Evolutionary conservation across 1,140 invertebrate genomes (phyloP).

Genomic region (Drosophila sulfurigaster): DNA sequence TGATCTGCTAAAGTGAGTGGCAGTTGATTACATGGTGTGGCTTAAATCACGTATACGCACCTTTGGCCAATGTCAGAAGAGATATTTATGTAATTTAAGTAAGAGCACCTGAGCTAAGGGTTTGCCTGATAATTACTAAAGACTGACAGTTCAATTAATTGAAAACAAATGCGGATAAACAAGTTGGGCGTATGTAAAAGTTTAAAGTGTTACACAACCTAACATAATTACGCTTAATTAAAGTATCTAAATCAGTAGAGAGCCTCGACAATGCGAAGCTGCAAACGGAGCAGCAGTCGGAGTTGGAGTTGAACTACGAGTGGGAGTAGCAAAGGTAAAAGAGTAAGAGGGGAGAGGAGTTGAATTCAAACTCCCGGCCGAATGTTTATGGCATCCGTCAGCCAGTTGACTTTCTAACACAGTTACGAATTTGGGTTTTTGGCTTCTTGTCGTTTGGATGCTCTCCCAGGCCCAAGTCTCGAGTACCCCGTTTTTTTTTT

Average conservation of each 20-base stretch:
- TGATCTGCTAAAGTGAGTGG: slow-evolving; percentile 4
- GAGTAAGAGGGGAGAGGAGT: not conserved
- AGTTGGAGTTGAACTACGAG: slow-evolving; percentile 40
- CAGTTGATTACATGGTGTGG: not conserved
- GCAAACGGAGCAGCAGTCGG: not conserved
- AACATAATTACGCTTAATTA: slow-evolving; percentile 67
- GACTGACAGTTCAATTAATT: slow-evolving; percentile 34
- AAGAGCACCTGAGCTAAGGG: not conserved
- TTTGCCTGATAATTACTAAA: slow-evolving; percentile 13
- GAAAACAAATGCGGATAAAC: not conserved
- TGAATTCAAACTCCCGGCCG: slow-evolving; percentile 8
- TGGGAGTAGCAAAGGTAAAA: not conserved
- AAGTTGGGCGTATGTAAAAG: slow-evolving; percentile 39
- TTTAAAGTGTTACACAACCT: slow-evolving; percentile 57
- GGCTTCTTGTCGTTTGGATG: slow-evolving; percentile 1
- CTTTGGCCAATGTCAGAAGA: not conserved
- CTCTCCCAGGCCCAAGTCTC: slow-evolving; percentile 41
- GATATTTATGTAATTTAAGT: not conserved
- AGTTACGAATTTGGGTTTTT: slow-evolving; percentile 32
- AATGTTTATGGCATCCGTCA: slow-evolving; percentile 59
- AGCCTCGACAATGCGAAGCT: not conserved
- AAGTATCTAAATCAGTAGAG: slow-evolving; percentile 65
- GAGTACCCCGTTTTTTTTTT: slow-evolving; percentile 26
- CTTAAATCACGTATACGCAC: not conserved
- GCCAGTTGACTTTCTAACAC: slow-evolving; percentile 71